A percentile compares a stretch with the other conserved stretches of the same genome.
These are phyloP conservation scores for Ichneumoninae sp. DNA, from an alignment of 2,888 invertebrate species.

Conservation along the genomic window DNA sequence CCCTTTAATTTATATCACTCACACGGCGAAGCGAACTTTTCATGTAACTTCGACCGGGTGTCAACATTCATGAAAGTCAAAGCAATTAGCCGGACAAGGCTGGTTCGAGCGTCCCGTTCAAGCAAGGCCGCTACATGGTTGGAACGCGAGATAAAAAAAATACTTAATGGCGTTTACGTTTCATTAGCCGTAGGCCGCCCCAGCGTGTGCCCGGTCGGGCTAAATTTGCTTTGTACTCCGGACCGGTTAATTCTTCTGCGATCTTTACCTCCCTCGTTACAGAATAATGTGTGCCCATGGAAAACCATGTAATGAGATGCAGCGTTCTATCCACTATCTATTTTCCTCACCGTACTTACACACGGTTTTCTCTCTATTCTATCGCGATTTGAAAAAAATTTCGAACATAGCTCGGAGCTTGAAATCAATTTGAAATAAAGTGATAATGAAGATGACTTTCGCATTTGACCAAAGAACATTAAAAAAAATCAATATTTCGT, in stretches of 20 bases:
- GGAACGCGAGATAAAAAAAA: conserved; percentile 41
- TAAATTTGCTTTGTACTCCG: conserved; percentile 52
- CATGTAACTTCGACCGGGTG: conserved; percentile 7
- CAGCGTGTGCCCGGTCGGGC: not conserved
- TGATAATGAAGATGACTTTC: not conserved
- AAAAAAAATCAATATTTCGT: too few relatives aligned
- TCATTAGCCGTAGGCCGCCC: conserved; percentile 54
- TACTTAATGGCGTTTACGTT: conserved; percentile 65
- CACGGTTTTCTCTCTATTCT: not conserved
- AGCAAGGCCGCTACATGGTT: conserved; percentile 3
- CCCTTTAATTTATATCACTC: conserved; percentile 18
- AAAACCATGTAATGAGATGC: not conserved
- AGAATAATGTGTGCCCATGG: conserved; percentile 32
- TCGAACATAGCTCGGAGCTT: not conserved
- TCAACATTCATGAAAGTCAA: conserved; percentile 43
- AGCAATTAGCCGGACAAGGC: conserved; percentile 37
- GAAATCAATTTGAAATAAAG: not conserved
- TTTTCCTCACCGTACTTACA: not conserved
- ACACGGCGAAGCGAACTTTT: conserved; percentile 13
- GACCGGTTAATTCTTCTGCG: conserved; percentile 7
- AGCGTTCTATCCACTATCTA: not conserved
- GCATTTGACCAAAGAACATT: too few relatives aligned
- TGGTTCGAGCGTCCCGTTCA: conserved; percentile 19
- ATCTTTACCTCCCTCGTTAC: conserved; percentile 17
- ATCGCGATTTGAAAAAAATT: not conserved